These are phyloP conservation scores for Crypturellus tataupa DNA, from an alignment of 2,797 vertebrate species.

Conservation along the genomic window DNA sequence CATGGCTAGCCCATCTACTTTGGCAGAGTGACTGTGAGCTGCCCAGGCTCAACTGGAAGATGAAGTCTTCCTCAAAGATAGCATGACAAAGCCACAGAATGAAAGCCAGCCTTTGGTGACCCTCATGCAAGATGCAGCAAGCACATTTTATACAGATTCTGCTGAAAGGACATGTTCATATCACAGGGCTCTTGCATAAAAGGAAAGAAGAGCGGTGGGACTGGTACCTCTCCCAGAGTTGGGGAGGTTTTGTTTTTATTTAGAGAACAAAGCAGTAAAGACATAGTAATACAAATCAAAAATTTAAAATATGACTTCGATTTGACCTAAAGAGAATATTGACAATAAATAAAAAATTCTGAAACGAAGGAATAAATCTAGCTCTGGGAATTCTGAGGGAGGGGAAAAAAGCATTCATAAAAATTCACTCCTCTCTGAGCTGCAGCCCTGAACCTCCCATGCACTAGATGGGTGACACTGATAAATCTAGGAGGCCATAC, in stretches of 20 bases:
- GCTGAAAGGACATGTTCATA: neutral
- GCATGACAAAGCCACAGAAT: neutral
- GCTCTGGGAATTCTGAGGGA: constrained; percentile 69
- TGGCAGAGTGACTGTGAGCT: neutral
- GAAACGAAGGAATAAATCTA: constrained; percentile 78
- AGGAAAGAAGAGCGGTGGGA: neutral
- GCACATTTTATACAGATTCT: neutral
- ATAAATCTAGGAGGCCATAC: constrained; percentile 83
- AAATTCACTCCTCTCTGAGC: constrained; percentile 78
- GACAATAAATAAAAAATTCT: constrained; percentile 77
- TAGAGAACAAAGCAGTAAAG: neutral
- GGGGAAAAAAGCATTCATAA: constrained; percentile 76
- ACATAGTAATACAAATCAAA: constrained; percentile 46
- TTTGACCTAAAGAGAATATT: constrained; percentile 63
- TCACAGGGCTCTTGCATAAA: neutral
- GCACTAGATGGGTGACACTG: constrained; percentile 83
- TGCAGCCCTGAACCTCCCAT: constrained; percentile 81
- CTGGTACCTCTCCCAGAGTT: neutral
- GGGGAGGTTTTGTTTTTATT: neutral
- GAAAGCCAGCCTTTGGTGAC: neutral
- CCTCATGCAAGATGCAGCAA: neutral
- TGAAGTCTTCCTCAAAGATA: neutral
- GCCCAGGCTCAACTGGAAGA: neutral
- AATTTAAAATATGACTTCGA: constrained; percentile 65
- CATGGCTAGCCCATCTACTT: neutral